Percentiles rank a stretch among this genome's conserved stretches.
Conservation (phyloP, 2,113 vertebrate genomes). For the Lycaon pictus region DNA sequence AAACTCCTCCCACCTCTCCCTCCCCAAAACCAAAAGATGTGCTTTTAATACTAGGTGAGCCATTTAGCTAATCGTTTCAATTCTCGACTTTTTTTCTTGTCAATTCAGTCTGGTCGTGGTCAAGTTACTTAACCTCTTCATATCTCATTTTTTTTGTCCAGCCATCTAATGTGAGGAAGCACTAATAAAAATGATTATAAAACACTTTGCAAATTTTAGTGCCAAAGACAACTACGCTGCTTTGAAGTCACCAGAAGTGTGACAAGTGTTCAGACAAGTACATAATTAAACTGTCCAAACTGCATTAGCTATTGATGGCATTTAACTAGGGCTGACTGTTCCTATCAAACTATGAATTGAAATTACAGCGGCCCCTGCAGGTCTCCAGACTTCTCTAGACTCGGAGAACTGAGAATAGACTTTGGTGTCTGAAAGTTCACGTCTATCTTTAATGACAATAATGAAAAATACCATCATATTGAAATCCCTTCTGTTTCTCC, state of each 20-base stretch:
- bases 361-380: slow-evolving; percentile 55
- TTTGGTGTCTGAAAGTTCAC: slow-evolving; percentile 14
- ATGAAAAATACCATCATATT: slow-evolving; percentile 39
- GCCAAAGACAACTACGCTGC: slow-evolving; percentile 70
- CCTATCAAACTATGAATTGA: slow-evolving; percentile 61
- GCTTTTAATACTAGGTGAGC: slow-evolving; percentile 64
- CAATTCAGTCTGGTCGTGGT: slow-evolving; percentile 67
- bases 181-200: slow-evolving; percentile 80
- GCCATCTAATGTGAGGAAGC: slow-evolving; percentile 69
- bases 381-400: slow-evolving; percentile 25
- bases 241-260: slow-evolving; percentile 78
- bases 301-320: slow-evolving; percentile 78
- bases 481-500: slow-evolving; percentile 54
- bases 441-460: background rate
- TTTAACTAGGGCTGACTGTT: slow-evolving; percentile 76
- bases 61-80: slow-evolving; percentile 68
- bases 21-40: background rate
- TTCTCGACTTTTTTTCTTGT: slow-evolving; percentile 64
- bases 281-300: slow-evolving; percentile 84
- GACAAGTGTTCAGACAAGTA: slow-evolving; percentile 81
- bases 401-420: background rate
- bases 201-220: slow-evolving; percentile 80
- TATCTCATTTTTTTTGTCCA: slow-evolving; percentile 52
- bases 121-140: slow-evolving; percentile 81
- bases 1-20: background rate